These are phyloP conservation scores for Leptinotarsa defecta DNA, from an alignment of 1,140 invertebrate genomes.

Conservation along the genomic window DNA sequence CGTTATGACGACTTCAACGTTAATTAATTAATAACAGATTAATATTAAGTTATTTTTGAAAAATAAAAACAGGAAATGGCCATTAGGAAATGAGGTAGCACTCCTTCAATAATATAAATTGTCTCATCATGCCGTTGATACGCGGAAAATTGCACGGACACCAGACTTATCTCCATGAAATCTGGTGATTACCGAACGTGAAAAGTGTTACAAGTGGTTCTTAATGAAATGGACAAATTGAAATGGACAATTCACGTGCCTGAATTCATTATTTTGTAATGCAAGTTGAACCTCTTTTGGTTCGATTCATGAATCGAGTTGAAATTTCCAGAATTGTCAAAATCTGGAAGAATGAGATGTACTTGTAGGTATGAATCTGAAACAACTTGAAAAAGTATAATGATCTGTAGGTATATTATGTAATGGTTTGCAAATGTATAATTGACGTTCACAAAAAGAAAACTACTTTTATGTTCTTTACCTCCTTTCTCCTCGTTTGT, in stretches of 20 bases:
- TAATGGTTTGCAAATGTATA: no score
- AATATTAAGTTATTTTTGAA: constrained; percentile 9
- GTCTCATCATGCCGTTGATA: neutral
- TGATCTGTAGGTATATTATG: no score
- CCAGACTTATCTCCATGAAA: constrained; percentile 2
- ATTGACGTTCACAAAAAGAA: no score
- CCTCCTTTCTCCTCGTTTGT: no score
- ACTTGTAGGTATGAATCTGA: no score
- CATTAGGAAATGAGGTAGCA: neutral
- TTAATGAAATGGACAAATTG: constrained; percentile 6
- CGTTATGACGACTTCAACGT: neutral
- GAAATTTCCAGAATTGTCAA: no score
- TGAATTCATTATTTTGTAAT: neutral
- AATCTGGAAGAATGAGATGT: no score
- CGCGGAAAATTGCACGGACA: neutral
- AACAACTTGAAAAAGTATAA: no score
- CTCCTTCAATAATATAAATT: constrained; percentile 6
- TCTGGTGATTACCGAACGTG: constrained; percentile 5
- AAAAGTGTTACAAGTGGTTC: constrained; percentile 5
- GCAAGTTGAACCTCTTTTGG: neutral
- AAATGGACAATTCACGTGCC: neutral
- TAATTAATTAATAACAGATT: constrained; percentile 9
- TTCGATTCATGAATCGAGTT: no score
- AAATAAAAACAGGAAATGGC: neutral
- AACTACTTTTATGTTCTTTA: no score